Evolutionary conservation across 1,140 invertebrate genomes (phyloP).

Genomic region (Archegozetes longisetosus): DNA sequence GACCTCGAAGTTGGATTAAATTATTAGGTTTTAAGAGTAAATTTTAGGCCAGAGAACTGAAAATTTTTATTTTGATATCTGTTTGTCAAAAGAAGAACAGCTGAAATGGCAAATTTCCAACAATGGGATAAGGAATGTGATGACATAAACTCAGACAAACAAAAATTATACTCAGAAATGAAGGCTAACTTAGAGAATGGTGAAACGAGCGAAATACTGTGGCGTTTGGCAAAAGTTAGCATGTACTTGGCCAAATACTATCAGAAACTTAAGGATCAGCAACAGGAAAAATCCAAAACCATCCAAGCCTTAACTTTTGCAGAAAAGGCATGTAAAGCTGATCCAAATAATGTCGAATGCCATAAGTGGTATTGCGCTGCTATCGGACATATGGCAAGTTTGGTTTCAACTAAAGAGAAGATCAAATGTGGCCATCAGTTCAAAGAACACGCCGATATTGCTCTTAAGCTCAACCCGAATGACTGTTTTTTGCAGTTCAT

Average conservation of each 20-base stretch:
- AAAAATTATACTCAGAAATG: background rate
- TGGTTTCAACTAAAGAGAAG: slow-evolving; percentile 44
- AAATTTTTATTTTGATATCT: too few relatives aligned
- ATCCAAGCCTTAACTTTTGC: slow-evolving; percentile 44
- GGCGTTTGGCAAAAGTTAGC: slow-evolving; percentile 49
- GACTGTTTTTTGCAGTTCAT: slow-evolving; percentile 50
- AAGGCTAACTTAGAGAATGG: background rate
- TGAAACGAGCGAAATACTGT: slow-evolving; percentile 34
- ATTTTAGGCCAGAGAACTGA: too few relatives aligned
- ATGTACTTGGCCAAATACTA: slow-evolving; percentile 35
- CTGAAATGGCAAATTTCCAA: too few relatives aligned
- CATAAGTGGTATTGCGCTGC: slow-evolving; percentile 44
- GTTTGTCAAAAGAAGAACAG: too few relatives aligned
- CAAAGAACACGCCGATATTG: slow-evolving; percentile 48
- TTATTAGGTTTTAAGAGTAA: too few relatives aligned
- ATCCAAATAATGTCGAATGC: slow-evolving; percentile 38
- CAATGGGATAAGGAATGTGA: background rate
- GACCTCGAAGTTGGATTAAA: too few relatives aligned
- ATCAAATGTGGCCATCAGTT: slow-evolving; percentile 31
- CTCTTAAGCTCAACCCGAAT: slow-evolving; percentile 44
- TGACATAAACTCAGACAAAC: background rate
- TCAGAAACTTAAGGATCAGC: slow-evolving; percentile 31
- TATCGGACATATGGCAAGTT: slow-evolving; percentile 43
- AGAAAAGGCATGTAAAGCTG: slow-evolving; percentile 37
- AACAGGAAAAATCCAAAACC: slow-evolving; percentile 37